phyloP scores from a whole-genome alignment of 2,797 vertebrate species.

The Nannoperca obscura region DNA sequence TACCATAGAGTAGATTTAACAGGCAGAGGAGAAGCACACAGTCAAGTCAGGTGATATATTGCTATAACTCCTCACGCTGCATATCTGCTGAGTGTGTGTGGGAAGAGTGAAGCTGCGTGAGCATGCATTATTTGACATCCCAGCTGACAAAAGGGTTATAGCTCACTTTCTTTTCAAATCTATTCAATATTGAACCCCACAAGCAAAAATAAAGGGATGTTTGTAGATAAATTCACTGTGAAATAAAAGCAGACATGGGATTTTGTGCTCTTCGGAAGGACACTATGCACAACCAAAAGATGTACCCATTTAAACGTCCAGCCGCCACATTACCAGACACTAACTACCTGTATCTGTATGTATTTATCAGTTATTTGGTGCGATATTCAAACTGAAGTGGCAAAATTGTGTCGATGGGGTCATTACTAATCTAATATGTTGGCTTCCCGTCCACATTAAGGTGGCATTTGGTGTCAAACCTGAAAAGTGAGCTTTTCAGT shows the following conservation, averaged over 20 bases:
- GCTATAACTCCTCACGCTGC: neutral
- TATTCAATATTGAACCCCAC: neutral
- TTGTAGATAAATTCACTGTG: neutral
- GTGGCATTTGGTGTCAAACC: neutral
- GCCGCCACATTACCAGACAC: neutral
- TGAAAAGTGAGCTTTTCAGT: neutral
- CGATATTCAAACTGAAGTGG: neutral
- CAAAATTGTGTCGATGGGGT: too few relatives aligned
- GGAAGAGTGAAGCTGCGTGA: neutral
- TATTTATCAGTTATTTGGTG: neutral
- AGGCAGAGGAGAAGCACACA: conserved; percentile 8
- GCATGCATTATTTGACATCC: conserved; percentile 13
- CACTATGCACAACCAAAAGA: neutral
- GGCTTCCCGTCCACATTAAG: neutral
- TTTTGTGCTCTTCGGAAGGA: neutral
- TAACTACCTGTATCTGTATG: neutral
- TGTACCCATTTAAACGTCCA: neutral
- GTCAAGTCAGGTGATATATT: conserved; percentile 18
- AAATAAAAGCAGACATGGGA: neutral
- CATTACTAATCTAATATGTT: too few relatives aligned
- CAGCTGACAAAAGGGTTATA: neutral
- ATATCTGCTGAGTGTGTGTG: conserved; percentile 10
- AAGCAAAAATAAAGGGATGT: neutral
- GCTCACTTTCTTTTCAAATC: conserved; percentile 11
- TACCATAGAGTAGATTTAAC: conserved; percentile 27